phyloP scores from a whole-genome alignment of 2,113 vertebrate genomes.

The Petromus typicus region DNA sequence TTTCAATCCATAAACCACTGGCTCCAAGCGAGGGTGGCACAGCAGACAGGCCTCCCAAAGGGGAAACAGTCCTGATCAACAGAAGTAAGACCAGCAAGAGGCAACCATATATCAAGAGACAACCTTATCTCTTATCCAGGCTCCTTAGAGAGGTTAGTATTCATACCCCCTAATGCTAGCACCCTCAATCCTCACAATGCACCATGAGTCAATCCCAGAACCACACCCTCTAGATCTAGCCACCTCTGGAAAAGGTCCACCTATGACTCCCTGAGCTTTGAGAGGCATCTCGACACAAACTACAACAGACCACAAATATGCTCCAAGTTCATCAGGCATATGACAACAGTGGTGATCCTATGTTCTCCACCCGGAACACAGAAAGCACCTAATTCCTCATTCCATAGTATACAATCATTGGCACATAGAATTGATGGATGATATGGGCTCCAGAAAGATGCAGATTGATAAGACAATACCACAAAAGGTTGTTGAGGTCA shows the following conservation, averaged over 20 bases:
- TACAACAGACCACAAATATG: not conserved
- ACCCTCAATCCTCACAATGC: not conserved
- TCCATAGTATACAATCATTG: rapidly evolving
- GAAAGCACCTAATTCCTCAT: not conserved
- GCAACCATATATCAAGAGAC: not conserved
- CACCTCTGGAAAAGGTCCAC: not conserved
- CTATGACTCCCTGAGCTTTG: not conserved
- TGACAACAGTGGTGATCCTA: not conserved
- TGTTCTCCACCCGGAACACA: not conserved
- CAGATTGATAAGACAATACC: not conserved
- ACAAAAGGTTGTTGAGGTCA: not conserved
- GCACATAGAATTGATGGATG: no score
- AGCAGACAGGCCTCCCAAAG: not conserved
- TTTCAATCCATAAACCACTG: not conserved
- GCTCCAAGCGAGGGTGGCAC: not conserved
- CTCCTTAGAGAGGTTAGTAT: not conserved
- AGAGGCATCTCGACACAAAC: not conserved
- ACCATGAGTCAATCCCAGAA: not conserved
- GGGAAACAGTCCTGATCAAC: not conserved
- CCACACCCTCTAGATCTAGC: not conserved
- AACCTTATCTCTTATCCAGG: not conserved
- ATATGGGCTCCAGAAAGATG: not conserved
- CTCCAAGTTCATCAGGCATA: not conserved
- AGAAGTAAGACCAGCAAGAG: not conserved
- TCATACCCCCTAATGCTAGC: not conserved